Conservation (phyloP, 2,113 vertebrate species). For the Festucalex cinctus region DNA sequence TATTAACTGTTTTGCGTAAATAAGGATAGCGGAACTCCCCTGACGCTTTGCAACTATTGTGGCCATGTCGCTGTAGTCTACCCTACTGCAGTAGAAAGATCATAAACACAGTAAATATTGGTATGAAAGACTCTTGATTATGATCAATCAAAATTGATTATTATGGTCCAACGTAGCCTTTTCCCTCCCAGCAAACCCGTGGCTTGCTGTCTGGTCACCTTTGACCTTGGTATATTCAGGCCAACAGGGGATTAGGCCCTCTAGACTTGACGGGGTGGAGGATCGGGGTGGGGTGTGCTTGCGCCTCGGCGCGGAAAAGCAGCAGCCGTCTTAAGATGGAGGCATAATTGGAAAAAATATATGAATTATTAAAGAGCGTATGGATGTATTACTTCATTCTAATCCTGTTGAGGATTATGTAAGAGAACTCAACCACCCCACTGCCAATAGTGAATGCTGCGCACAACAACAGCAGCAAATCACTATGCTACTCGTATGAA, state of each 20-base stretch:
- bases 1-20: not conserved
- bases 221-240: conserved; percentile 43
- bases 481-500: not conserved
- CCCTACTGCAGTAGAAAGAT: too few species aligned
- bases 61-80: too few species aligned
- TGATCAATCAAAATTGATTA: too few species aligned
- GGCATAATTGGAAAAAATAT: conserved; percentile 46
- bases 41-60: too few species aligned
- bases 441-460: conserved; percentile 31
- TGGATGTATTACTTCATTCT: conserved; percentile 35
- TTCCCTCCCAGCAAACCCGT: not conserved
- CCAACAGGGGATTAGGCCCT: conserved; percentile 63
- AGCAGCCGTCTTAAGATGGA: conserved; percentile 48
- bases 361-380: conserved; percentile 52
- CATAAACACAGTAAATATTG: too few species aligned
- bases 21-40: too few species aligned
- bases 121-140: too few species aligned
- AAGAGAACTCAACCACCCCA: conserved; percentile 41
- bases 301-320: not conserved
- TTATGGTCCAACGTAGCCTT: not conserved
- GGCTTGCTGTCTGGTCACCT: conserved; percentile 14
- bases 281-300: not conserved
- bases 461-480: conserved; percentile 20
- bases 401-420: conserved; percentile 57
- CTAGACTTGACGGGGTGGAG: not conserved